phyloP scores from a whole-genome alignment of 2,888 invertebrate genomes.

The Sabatieria punctata region DNA sequence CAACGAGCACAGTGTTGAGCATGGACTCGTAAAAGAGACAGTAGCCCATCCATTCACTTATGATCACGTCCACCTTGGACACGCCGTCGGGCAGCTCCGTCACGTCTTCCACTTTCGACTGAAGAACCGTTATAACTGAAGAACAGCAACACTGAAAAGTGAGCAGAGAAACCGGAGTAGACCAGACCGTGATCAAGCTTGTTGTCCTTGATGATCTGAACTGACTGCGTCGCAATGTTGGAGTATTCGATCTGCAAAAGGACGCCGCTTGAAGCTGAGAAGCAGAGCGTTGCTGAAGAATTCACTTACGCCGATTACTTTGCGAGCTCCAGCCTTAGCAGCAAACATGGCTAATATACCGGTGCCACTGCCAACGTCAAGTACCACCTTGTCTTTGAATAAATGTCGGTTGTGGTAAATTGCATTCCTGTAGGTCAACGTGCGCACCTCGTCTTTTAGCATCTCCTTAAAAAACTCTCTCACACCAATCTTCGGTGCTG shows the following conservation, averaged over 20 bases:
- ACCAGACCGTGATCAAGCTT: constrained; percentile 35
- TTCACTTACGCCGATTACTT: constrained; percentile 58
- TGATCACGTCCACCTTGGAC: constrained; percentile 76
- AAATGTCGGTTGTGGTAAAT: constrained; percentile 99
- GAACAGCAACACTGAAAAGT: constrained; percentile 3
- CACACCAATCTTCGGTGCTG: background rate
- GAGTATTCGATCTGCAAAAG: constrained; percentile 66
- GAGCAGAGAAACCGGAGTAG: background rate
- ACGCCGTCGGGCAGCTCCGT: constrained; percentile 61
- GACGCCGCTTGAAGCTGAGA: background rate
- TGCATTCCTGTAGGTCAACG: constrained; percentile 90
- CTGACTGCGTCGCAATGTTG: constrained; percentile 90
- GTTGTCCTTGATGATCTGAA: constrained; percentile 65
- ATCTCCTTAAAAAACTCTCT: constrained; percentile 51
- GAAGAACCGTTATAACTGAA: constrained; percentile 34
- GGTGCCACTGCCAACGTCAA: constrained; percentile 97
- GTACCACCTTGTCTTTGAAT: constrained; percentile 68
- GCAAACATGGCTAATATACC: constrained; percentile 99
- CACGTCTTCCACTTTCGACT: constrained; percentile 73
- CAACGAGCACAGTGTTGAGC: constrained; percentile 95
- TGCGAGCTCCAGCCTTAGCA: constrained; percentile 87
- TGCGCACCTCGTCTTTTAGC: constrained; percentile 97
- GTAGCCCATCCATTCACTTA: constrained; percentile 65
- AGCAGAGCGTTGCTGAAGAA: background rate
- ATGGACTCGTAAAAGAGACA: constrained; percentile 96